Conservation (phyloP, 2,888 invertebrate species). For the Vandiemenella viatica region DNA sequence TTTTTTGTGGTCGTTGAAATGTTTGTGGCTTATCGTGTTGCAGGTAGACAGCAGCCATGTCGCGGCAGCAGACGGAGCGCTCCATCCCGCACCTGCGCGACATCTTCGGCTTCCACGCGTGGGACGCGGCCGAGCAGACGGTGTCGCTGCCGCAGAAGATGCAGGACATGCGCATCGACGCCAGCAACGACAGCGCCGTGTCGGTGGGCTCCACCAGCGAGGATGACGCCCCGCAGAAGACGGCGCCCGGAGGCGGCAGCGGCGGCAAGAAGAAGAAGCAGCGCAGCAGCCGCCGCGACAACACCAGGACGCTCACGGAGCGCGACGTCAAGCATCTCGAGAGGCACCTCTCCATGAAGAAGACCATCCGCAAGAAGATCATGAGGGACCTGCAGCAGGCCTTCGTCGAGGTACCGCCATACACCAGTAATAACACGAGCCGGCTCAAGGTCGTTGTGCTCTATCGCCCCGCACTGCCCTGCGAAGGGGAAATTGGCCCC, state of each 20-base stretch:
- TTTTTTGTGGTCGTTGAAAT: no score
- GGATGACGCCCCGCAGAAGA: slow-evolving; percentile 18
- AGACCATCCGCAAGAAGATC: slow-evolving; percentile 70
- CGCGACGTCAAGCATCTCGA: slow-evolving; percentile 51
- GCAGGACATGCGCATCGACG: slow-evolving; percentile 7
- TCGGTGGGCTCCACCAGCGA: slow-evolving; percentile 29
- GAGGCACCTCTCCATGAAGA: slow-evolving; percentile 73
- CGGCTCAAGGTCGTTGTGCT: no score
- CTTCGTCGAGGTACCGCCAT: slow-evolving; percentile 36
- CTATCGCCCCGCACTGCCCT: no score
- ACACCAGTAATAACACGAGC: no score
- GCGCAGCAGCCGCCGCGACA: slow-evolving; percentile 46
- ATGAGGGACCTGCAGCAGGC: slow-evolving; percentile 66
- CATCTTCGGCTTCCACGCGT: slow-evolving; percentile 41
- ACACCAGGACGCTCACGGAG: slow-evolving; percentile 48
- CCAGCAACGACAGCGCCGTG: slow-evolving; percentile 26
- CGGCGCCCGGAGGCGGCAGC: no score
- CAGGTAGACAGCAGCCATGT: not conserved
- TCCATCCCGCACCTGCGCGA: slow-evolving; percentile 63
- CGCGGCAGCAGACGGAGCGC: slow-evolving; percentile 33
- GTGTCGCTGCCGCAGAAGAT: slow-evolving; percentile 5
- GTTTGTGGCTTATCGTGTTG: no score
- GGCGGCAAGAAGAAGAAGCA: slow-evolving; percentile 39
- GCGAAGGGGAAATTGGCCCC: no score
- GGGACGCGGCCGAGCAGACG: no score